phyloP scores from a whole-genome alignment of 2,113 vertebrate species.

The Protobothrops flavoviridis region DNA sequence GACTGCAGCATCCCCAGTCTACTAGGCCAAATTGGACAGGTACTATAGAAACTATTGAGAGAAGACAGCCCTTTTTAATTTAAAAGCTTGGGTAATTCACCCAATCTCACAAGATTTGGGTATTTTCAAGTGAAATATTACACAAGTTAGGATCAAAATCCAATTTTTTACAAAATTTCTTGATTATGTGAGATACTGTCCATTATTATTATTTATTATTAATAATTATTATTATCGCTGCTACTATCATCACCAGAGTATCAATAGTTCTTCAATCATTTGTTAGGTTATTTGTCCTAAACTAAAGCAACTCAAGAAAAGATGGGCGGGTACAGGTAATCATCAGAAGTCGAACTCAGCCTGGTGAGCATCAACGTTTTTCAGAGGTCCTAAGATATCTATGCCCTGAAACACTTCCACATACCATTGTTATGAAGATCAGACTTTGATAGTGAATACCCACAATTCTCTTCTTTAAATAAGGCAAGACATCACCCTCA shows the following conservation, averaged over 20 bases:
- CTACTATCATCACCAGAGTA: background rate
- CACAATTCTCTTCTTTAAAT: background rate
- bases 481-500: background rate
- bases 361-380: background rate
- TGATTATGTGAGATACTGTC: background rate
- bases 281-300: background rate
- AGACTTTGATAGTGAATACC: background rate
- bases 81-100: background rate
- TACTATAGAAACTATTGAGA: background rate
- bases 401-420: background rate
- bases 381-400: background rate
- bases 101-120: background rate
- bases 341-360: background rate
- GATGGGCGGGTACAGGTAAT: background rate
- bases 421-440: background rate
- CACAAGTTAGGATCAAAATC: background rate
- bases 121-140: background rate
- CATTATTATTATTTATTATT: background rate
- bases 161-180: background rate
- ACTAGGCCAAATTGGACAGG: background rate
- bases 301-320: background rate
- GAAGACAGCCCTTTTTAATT: background rate
- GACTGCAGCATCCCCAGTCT: background rate
- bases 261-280: background rate
- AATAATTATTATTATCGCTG: background rate